phyloP scores from a whole-genome alignment of 2,797 vertebrate genomes.

The Dicrostonyx torquatus region DNA sequence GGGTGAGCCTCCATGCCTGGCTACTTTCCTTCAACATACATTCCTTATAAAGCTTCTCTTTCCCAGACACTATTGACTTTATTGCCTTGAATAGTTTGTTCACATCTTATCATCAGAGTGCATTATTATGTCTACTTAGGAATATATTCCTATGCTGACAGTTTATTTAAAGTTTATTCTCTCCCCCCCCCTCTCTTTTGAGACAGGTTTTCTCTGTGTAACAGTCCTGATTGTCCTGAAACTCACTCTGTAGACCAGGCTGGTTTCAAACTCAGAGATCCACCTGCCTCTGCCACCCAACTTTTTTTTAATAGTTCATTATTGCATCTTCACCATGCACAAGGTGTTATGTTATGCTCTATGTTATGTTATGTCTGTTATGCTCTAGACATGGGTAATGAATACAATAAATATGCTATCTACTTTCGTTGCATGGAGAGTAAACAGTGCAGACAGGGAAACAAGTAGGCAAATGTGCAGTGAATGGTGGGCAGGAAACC shows the following conservation, averaged over 20 bases:
- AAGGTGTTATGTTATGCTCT: too few relatives aligned
- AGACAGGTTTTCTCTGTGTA: too few relatives aligned
- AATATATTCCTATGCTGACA: not conserved
- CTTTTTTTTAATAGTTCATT: not conserved
- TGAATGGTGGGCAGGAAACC: not conserved
- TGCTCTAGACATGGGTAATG: not conserved
- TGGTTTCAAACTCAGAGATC: too few relatives aligned
- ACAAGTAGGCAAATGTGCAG: not conserved
- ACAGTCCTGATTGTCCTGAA: too few relatives aligned
- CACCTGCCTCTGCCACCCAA: too few relatives aligned
- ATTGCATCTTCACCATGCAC: not conserved
- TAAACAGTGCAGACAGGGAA: not conserved
- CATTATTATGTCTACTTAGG: not conserved
- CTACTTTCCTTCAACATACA: not conserved
- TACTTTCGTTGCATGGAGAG: not conserved
- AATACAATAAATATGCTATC: not conserved
- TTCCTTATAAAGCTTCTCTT: not conserved
- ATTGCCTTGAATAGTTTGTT: not conserved
- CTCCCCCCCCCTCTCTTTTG: too few relatives aligned
- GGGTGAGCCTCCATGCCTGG: not conserved
- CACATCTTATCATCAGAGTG: not conserved
- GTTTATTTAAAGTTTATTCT: not conserved
- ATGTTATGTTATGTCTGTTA: not conserved
- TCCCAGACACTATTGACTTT: not conserved
- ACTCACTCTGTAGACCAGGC: too few relatives aligned